Evolutionary conservation across 2,113 vertebrate genomes (phyloP).

Genomic region (Podarcis raffonei): DNA sequence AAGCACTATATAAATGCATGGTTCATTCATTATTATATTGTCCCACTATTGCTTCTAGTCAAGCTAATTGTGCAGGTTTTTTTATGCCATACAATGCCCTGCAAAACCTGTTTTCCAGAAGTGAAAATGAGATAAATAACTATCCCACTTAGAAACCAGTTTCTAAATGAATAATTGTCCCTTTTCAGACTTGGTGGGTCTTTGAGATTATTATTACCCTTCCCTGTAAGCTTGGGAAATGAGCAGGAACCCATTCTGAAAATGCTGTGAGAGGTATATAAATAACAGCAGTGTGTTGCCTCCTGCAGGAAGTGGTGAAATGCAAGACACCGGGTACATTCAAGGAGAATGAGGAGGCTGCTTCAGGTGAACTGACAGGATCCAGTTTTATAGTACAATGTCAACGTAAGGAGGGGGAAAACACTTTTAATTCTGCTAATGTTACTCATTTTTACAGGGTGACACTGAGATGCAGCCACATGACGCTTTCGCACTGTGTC

Average conservation of each 20-base stretch:
- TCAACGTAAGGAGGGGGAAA: not conserved
- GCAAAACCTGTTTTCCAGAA: not conserved
- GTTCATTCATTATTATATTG: no score
- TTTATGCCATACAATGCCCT: no score
- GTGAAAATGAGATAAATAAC: not conserved
- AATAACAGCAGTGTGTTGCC: not conserved
- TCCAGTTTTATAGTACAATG: not conserved
- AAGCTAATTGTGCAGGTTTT: no score
- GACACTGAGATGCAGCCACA: not conserved
- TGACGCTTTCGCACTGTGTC: not conserved
- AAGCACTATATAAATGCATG: no score
- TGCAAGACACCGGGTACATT: not conserved
- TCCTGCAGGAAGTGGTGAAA: not conserved
- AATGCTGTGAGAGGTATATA: not conserved
- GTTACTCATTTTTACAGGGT: not conserved
- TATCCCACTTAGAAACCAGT: not conserved
- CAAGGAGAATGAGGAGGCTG: constrained; percentile 7
- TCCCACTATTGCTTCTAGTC: no score
- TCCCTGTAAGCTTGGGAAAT: not conserved
- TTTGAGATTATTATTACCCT: not conserved
- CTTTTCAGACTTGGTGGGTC: not conserved
- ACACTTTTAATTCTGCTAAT: not conserved
- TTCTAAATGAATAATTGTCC: not conserved
- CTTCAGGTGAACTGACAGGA: not conserved
- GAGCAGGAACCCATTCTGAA: not conserved